Percentiles rank a stretch among this genome's conserved stretches.
phyloP scores from a whole-genome alignment of 2,797 vertebrate genomes.

The Pyrocephalus nanus region DNA sequence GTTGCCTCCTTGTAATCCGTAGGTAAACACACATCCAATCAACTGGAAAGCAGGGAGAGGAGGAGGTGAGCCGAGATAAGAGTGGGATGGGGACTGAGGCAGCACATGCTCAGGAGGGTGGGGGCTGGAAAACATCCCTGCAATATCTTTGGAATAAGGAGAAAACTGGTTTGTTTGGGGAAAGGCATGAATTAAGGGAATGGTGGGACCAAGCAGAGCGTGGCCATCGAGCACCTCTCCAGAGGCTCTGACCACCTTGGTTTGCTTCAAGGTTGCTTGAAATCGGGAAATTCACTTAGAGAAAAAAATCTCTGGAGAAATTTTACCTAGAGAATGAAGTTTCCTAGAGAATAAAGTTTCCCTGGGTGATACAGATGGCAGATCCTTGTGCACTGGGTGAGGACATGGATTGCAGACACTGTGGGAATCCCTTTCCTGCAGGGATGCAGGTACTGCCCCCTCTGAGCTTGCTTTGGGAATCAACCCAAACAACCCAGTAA shows the following conservation, averaged over 20 bases:
- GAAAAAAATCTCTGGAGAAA: background rate
- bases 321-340: background rate
- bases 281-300: background rate
- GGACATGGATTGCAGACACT: background rate
- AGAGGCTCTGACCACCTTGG: background rate
- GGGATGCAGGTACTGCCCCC: background rate
- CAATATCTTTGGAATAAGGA: background rate
- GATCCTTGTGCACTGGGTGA: fast-evolving
- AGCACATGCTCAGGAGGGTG: fast-evolving
- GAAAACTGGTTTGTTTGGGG: background rate
- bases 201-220: fast-evolving
- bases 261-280: background rate
- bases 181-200: background rate
- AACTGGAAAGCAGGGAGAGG: background rate
- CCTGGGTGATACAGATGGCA: fast-evolving
- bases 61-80: background rate
- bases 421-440: background rate
- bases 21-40: conserved; percentile 50
- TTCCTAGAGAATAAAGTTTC: background rate
- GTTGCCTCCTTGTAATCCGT: conserved; percentile 42
- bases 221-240: background rate
- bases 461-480: background rate
- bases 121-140: background rate
- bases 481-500: too few relatives aligned
- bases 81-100: background rate